These are phyloP conservation scores for Isichthys henryi DNA, from an alignment of 2,113 vertebrate genomes.

Conservation along the genomic window DNA sequence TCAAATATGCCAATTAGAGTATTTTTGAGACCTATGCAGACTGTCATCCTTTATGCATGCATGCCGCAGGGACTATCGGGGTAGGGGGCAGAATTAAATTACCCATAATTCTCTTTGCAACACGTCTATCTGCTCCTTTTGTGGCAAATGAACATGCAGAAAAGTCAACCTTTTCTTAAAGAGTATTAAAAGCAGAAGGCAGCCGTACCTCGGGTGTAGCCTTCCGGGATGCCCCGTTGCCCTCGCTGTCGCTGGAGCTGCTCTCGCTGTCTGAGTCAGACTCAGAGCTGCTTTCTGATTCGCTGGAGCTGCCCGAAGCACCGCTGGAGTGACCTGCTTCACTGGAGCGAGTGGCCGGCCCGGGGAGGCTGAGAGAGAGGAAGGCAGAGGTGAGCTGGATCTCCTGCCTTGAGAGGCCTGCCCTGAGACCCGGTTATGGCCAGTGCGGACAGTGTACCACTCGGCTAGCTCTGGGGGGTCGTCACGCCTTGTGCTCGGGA, in stretches of 20 bases:
- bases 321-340: constrained; percentile 61
- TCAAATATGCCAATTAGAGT: constrained; percentile 33
- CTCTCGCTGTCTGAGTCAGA: constrained; percentile 87
- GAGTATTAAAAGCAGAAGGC: not conserved
- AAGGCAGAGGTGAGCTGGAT: not conserved
- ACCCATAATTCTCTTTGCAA: not conserved
- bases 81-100: not conserved
- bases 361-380: constrained; percentile 46
- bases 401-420: not conserved
- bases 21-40: constrained; percentile 21
- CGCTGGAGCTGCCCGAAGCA: constrained; percentile 81
- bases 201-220: constrained; percentile 78
- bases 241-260: constrained; percentile 88
- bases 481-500: not conserved
- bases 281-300: constrained; percentile 90
- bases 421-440: not conserved
- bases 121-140: not conserved
- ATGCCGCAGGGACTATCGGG: not conserved
- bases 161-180: not conserved
- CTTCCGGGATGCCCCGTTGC: constrained; percentile 73
- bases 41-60: not conserved
- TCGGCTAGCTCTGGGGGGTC: not conserved
- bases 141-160: not conserved
- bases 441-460: not conserved
- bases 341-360: constrained; percentile 37